phyloP scores from a whole-genome alignment of 2,888 invertebrate species.

The Synanthedon andrenaeformis region DNA sequence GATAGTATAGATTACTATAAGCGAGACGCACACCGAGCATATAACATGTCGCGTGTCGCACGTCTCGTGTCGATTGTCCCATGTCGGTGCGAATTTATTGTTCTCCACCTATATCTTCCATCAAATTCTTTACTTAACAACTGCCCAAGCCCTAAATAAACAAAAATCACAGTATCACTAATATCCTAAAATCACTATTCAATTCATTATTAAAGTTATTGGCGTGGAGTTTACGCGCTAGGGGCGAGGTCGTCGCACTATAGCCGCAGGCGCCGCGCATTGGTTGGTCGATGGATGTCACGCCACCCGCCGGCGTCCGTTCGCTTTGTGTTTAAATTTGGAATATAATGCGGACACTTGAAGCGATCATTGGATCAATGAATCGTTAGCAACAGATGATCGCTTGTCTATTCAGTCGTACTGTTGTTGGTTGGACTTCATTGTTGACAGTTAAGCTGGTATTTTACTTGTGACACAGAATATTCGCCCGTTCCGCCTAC shows the following conservation, averaged over 20 bases:
- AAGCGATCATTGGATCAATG: background rate
- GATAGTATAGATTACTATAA: no score
- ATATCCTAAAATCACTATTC: background rate
- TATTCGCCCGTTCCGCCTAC: background rate
- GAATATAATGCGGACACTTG: slow-evolving; percentile 33
- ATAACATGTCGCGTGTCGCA: no score
- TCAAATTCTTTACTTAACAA: no score
- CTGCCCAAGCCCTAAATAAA: no score
- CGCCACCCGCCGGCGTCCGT: slow-evolving; percentile 37
- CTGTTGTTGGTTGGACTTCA: background rate
- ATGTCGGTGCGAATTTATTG: no score
- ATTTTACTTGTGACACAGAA: background rate
- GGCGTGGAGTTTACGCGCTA: slow-evolving; percentile 1
- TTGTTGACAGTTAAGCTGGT: background rate
- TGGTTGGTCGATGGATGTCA: slow-evolving; percentile 47
- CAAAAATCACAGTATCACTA: no score
- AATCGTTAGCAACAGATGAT: background rate
- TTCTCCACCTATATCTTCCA: no score
- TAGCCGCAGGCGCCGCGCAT: slow-evolving; percentile 23
- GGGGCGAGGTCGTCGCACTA: slow-evolving; percentile 47
- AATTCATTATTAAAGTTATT: background rate
- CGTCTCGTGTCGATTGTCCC: no score
- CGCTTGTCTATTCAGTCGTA: background rate
- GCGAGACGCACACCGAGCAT: no score
- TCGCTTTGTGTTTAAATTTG: slow-evolving; percentile 40